phyloP scores from a whole-genome alignment of 2,797 vertebrate species.

The Acipenser ruthenus region DNA sequence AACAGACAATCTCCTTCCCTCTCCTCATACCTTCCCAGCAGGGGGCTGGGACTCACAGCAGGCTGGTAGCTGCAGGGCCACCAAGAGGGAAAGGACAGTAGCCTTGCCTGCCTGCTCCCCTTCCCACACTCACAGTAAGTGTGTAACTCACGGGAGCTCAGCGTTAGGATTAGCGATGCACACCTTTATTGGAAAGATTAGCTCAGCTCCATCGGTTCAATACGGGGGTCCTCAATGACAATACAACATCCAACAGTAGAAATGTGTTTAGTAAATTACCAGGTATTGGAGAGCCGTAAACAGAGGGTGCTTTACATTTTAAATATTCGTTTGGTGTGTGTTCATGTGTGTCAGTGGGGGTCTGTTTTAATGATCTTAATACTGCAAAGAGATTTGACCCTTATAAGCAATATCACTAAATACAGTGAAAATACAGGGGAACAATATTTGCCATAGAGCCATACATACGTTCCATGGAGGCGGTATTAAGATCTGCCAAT shows the following conservation, averaged over 20 bases:
- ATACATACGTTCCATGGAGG: too few species aligned
- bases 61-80: constrained; percentile 38
- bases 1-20: constrained; percentile 1
- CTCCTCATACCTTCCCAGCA: background rate
- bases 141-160: constrained; percentile 55
- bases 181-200: constrained; percentile 68
- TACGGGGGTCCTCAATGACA: constrained; percentile 60
- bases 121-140: constrained; percentile 61
- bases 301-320: too few species aligned
- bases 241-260: constrained; percentile 53
- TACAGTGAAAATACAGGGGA: too few species aligned
- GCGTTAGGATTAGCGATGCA: constrained; percentile 57
- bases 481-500: too few species aligned
- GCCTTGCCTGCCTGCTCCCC: constrained; percentile 44
- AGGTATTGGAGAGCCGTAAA: too few species aligned
- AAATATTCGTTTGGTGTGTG: too few species aligned
- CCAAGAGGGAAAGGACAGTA: constrained; percentile 33
- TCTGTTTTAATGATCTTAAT: too few species aligned
- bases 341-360: too few species aligned
- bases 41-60: constrained; percentile 8
- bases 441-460: too few species aligned
- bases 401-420: too few species aligned
- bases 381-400: too few species aligned
- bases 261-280: constrained; percentile 50
- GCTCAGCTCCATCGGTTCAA: constrained; percentile 64